phyloP scores from a whole-genome alignment of 2,888 invertebrate species.

The Bhutanitis thaidina region DNA sequence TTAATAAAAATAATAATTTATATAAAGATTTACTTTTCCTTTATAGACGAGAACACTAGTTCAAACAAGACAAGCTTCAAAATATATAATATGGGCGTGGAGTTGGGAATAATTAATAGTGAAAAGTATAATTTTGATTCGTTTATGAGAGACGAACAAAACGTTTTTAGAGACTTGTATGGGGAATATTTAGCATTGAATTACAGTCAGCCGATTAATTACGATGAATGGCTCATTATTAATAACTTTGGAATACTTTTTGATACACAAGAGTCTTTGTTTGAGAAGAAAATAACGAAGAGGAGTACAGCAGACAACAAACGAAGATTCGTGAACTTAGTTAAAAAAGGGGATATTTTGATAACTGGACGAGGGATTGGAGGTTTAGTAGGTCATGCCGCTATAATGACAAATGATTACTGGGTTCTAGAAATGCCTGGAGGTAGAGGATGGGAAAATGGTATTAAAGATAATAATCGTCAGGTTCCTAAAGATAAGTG shows the following conservation, averaged over 20 bases:
- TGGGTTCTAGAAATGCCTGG: constrained; percentile 54
- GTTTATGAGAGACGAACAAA: constrained; percentile 47
- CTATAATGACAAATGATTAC: constrained; percentile 49
- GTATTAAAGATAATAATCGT: constrained; percentile 45
- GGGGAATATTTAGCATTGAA: constrained; percentile 32
- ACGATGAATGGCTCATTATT: constrained; percentile 54
- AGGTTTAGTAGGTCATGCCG: constrained; percentile 48
- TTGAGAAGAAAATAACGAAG: constrained; percentile 45
- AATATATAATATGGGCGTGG: constrained; percentile 43
- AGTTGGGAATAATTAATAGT: constrained; percentile 54
- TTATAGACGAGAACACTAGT: constrained; percentile 20
- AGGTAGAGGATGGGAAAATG: constrained; percentile 37
- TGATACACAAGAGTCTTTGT: constrained; percentile 52
- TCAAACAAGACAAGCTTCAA: constrained; percentile 35
- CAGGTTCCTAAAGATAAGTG: constrained; percentile 43
- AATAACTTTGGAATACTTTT: constrained; percentile 53
- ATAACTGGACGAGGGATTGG: constrained; percentile 39
- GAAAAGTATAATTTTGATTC: constrained; percentile 50
- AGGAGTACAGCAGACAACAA: constrained; percentile 47
- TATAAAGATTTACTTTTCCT: too few relatives aligned
- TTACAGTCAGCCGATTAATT: constrained; percentile 35
- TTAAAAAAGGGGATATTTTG: constrained; percentile 47
- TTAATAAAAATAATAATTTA: too few relatives aligned
- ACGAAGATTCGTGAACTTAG: constrained; percentile 44
- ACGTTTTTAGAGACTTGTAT: constrained; percentile 48